phyloP scores from a whole-genome alignment of 2,113 vertebrate species.

The Chaenogobius annularis region DNA sequence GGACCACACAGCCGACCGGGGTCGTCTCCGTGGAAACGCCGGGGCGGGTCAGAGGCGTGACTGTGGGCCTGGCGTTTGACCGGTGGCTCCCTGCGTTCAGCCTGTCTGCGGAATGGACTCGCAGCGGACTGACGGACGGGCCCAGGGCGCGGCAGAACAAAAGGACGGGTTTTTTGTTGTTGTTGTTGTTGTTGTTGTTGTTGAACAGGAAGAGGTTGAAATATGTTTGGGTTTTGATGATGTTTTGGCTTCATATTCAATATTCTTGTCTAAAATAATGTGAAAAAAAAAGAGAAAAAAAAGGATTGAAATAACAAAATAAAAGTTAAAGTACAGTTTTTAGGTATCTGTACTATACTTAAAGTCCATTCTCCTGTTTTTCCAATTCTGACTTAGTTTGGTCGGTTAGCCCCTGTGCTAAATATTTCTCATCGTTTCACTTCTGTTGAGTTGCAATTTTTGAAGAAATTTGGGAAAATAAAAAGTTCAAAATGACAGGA shows the following conservation, averaged over 20 bases:
- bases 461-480: no score
- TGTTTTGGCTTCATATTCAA: neutral
- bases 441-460: no score
- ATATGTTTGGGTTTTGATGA: neutral
- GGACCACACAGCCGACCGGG: constrained; percentile 60
- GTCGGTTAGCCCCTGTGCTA: no score
- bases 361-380: no score
- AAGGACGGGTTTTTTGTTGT: no score
- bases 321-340: no score
- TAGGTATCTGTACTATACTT: no score
- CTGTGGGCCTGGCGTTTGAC: constrained; percentile 57
- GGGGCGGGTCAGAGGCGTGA: constrained; percentile 46
- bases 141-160: neutral
- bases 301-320: no score
- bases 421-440: no score
- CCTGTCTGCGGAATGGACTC: constrained; percentile 60
- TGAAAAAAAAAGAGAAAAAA: neutral
- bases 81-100: constrained; percentile 53
- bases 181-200: neutral
- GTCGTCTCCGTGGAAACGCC: constrained; percentile 55
- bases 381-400: no score
- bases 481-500: no score
- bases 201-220: neutral
- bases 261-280: neutral
- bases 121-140: constrained; percentile 31